phyloP scores from a whole-genome alignment of 2,113 vertebrate species.

The Mesoclemmys tuberculata region DNA sequence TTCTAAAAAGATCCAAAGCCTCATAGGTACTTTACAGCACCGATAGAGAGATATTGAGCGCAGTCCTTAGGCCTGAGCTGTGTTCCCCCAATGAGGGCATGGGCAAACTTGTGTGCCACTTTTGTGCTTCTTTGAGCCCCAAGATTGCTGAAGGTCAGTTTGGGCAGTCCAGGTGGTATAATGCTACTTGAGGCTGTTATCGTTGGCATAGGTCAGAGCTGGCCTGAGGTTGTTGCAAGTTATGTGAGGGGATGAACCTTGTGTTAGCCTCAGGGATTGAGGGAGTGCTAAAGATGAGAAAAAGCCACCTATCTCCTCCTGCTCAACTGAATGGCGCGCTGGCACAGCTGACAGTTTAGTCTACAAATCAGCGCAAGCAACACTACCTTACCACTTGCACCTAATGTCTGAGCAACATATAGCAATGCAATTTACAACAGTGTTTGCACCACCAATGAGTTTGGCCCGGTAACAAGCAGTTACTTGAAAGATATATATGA shows the following conservation, averaged over 20 bases:
- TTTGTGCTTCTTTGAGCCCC: neutral
- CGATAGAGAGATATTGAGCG: fast-evolving
- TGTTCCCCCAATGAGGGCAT: fast-evolving
- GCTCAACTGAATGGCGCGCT: neutral
- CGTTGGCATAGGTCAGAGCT: neutral
- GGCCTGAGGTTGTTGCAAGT: neutral
- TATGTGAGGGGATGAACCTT: neutral
- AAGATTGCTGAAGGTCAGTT: neutral
- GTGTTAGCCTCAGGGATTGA: neutral
- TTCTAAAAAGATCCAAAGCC: neutral
- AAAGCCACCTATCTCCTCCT: neutral
- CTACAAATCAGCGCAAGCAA: neutral
- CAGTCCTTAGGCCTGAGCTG: neutral
- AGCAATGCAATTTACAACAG: neutral
- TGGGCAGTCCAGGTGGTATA: neutral
- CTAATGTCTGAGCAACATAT: neutral
- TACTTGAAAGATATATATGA: too few relatives aligned
- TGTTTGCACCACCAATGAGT: neutral
- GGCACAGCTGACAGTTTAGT: neutral
- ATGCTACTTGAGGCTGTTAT: neutral
- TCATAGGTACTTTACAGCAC: neutral
- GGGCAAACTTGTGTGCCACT: neutral
- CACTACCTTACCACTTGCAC: neutral
- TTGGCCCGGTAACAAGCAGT: neutral
- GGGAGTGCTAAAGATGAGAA: neutral